phyloP scores from a whole-genome alignment of 2,797 vertebrate genomes.

The Acridotheres tristis region DNA sequence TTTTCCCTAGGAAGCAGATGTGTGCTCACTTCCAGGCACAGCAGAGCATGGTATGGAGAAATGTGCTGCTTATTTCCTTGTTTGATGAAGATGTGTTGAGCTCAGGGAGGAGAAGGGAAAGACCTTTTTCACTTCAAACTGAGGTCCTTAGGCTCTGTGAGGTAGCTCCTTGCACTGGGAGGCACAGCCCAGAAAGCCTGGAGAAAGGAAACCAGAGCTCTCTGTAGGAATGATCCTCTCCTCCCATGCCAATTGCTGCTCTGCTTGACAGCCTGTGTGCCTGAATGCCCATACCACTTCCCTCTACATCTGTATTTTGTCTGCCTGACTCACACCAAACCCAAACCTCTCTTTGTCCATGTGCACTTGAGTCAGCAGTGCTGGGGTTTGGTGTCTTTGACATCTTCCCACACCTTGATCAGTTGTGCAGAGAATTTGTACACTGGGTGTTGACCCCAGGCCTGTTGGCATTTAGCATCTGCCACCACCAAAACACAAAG shows the following conservation, averaged over 20 bases:
- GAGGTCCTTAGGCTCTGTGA: background rate
- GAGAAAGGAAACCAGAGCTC: background rate
- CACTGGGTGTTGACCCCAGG: accelerated
- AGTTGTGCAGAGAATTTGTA: background rate
- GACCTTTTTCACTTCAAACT: background rate
- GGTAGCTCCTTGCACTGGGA: background rate
- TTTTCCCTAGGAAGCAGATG: background rate
- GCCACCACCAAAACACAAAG: background rate
- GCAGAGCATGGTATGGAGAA: background rate
- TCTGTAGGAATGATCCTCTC: background rate
- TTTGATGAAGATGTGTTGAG: background rate
- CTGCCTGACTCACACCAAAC: background rate
- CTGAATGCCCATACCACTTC: background rate
- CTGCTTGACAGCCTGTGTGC: background rate
- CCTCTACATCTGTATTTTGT: accelerated
- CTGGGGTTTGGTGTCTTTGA: background rate
- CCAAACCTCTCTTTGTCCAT: background rate
- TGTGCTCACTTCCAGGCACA: background rate
- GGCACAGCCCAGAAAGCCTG: background rate
- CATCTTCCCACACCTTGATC: accelerated
- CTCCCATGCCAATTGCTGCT: accelerated
- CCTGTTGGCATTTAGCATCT: background rate
- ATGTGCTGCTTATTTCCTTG: background rate
- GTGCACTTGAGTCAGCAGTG: accelerated
- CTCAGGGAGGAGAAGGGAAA: background rate